A percentile compares a stretch with the other conserved stretches of the same genome.
Evolutionary conservation across 2,888 invertebrate genomes (phyloP).

Genomic region (Quadriops clusia): DNA sequence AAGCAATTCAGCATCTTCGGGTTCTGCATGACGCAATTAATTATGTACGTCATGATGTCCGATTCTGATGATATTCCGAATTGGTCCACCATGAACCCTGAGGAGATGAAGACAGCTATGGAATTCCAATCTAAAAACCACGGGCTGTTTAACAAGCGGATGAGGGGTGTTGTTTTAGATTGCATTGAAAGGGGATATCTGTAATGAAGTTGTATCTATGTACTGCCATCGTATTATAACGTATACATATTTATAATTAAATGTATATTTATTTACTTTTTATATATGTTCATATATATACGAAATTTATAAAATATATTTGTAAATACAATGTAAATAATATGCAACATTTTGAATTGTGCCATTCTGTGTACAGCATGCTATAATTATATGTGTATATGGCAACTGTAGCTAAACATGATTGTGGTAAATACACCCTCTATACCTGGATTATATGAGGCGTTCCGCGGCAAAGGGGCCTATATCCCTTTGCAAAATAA

Average conservation of each 20-base stretch:
- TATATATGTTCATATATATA: not conserved
- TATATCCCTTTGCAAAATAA: too few relatives aligned
- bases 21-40: slow-evolving; percentile 20
- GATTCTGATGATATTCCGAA: slow-evolving; percentile 19
- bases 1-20: slow-evolving; percentile 22
- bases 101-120: slow-evolving; percentile 13
- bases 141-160: slow-evolving; percentile 15
- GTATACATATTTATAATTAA: too few relatives aligned
- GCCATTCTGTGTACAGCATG: too few relatives aligned
- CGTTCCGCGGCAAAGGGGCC: too few relatives aligned
- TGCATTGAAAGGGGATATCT: slow-evolving; percentile 15
- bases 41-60: slow-evolving; percentile 21
- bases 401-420: too few relatives aligned
- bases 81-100: slow-evolving; percentile 10
- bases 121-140: slow-evolving; percentile 14
- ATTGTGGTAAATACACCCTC: too few relatives aligned
- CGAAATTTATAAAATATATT: not conserved
- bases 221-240: too few relatives aligned
- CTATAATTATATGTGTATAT: too few relatives aligned
- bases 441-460: too few relatives aligned
- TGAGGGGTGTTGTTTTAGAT: slow-evolving; percentile 16
- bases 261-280: slow-evolving; percentile 1
- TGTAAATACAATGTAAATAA: too few relatives aligned
- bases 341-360: too few relatives aligned
- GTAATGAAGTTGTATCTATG: slow-evolving; percentile 5